Evolutionary conservation across 1,140 invertebrate genomes (phyloP).

Genomic region (Musca vetustissima): DNA sequence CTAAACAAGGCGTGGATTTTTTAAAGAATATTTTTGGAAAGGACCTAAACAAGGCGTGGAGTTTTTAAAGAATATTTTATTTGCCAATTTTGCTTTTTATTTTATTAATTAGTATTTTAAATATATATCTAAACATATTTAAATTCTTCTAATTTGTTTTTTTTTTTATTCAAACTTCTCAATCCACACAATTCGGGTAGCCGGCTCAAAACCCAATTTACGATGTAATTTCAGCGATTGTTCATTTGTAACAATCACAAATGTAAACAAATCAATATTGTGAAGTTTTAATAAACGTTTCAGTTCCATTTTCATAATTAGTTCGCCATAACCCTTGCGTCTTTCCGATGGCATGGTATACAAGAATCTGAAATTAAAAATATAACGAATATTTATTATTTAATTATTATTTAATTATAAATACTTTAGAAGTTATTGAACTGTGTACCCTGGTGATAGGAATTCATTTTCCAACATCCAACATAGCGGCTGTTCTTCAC

Average conservation of each 20-base stretch:
- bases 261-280: neutral
- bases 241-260: neutral
- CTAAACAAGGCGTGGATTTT: too few relatives aligned
- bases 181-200: neutral
- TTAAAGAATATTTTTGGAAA: too few relatives aligned
- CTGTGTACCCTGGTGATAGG: neutral
- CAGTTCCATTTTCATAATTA: neutral
- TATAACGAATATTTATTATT: too few relatives aligned
- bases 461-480: neutral
- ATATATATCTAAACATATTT: too few relatives aligned
- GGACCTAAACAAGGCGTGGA: too few relatives aligned
- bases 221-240: neutral
- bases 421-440: too few relatives aligned
- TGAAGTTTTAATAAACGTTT: neutral
- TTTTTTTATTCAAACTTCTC: too few relatives aligned
- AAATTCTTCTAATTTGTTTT: too few relatives aligned
- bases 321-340: neutral
- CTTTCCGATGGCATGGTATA: neutral
- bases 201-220: slow-evolving; percentile 2
- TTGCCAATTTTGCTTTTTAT: too few relatives aligned
- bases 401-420: too few relatives aligned
- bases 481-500: neutral
- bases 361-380: neutral
- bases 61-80: too few relatives aligned
- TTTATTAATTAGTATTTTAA: too few relatives aligned